These are phyloP conservation scores for Pituophis catenifer DNA, from an alignment of 2,113 vertebrate genomes.

Conservation along the genomic window DNA sequence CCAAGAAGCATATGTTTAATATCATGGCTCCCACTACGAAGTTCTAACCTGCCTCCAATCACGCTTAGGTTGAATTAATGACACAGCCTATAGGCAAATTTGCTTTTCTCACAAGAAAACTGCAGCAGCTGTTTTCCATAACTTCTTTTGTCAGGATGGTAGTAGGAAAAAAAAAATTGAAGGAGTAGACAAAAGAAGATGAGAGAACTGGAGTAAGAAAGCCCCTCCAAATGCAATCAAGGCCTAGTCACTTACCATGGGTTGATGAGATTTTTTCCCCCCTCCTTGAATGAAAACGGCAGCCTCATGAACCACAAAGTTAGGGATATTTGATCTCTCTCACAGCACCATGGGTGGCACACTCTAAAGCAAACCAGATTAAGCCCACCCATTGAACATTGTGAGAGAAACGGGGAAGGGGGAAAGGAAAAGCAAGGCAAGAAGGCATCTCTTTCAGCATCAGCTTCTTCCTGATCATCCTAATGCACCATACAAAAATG, in stretches of 20 bases:
- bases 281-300: slow-evolving; percentile 22
- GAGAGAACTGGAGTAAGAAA: slow-evolving; percentile 18
- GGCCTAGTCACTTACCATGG: slow-evolving; percentile 2
- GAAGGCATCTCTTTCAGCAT: not conserved
- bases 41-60: not conserved
- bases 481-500: slow-evolving; percentile 37
- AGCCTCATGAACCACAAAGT: slow-evolving; percentile 39
- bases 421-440: not conserved
- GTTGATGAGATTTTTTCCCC: slow-evolving; percentile 24
- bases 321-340: slow-evolving; percentile 26
- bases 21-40: not conserved
- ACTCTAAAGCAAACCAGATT: slow-evolving; percentile 48
- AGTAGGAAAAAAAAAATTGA: slow-evolving; percentile 22
- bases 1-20: not conserved
- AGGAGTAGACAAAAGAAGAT: not conserved
- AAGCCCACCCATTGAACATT: slow-evolving; percentile 43
- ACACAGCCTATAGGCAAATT: slow-evolving; percentile 24
- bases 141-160: slow-evolving; percentile 10
- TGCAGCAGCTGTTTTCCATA: slow-evolving; percentile 36
- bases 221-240: slow-evolving; percentile 18
- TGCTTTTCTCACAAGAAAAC: slow-evolving; percentile 30
- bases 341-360: slow-evolving; percentile 43
- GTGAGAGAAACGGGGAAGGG: not conserved
- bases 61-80: slow-evolving; percentile 11
- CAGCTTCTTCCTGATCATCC: slow-evolving; percentile 31